Percentiles rank a stretch among this genome's conserved stretches.
phyloP scores from a whole-genome alignment of 2,113 vertebrate species.

The Podiceps cristatus region DNA sequence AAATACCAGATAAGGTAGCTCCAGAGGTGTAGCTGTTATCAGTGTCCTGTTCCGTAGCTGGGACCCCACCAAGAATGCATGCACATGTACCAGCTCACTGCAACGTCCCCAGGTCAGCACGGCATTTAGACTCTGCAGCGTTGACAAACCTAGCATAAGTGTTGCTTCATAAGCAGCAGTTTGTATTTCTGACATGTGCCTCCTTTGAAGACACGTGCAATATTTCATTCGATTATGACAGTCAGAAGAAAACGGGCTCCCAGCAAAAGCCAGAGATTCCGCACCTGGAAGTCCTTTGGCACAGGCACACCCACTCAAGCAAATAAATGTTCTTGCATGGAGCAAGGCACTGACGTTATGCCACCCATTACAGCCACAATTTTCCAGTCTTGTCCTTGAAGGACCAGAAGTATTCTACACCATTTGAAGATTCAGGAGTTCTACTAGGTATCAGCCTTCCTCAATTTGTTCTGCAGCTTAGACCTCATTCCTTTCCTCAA shows the following conservation, averaged over 20 bases:
- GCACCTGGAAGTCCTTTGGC: background rate
- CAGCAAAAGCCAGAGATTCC: background rate
- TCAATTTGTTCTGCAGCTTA: background rate
- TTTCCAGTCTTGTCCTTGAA: background rate
- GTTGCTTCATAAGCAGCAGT: background rate
- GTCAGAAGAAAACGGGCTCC: background rate
- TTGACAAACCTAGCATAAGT: background rate
- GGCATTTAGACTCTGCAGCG: background rate
- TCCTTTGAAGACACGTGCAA: background rate
- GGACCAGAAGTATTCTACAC: background rate
- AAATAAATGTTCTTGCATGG: background rate
- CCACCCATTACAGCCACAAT: background rate
- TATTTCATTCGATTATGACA: background rate
- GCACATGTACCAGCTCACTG: background rate
- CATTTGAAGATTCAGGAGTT: background rate
- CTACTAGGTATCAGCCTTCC: background rate
- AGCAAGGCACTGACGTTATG: background rate
- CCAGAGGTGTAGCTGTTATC: background rate
- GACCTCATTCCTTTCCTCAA: background rate
- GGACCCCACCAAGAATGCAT: background rate
- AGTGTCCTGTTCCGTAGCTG: background rate
- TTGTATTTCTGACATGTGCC: background rate
- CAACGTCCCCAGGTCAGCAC: background rate
- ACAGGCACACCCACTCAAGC: background rate
- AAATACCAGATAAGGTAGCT: background rate